A percentile compares a stretch with the other conserved stretches of the same genome.
phyloP scores from a whole-genome alignment of 30 jellyfish, hydroid and myxozoan species.

The Calvadosia cruxmelitensis region DNA sequence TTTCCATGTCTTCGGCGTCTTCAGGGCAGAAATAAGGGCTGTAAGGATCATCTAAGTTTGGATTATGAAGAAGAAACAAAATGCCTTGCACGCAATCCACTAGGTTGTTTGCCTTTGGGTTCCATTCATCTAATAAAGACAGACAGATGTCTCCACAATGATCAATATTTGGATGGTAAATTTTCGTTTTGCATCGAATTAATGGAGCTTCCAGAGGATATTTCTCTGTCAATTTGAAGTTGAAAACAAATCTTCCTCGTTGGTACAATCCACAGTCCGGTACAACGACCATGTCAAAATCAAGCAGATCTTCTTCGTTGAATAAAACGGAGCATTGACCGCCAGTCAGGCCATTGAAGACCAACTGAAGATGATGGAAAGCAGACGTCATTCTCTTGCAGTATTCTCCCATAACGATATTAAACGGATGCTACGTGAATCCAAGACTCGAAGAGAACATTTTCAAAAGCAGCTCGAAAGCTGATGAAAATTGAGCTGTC shows the following conservation, averaged over 20 bases:
- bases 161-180: slow-evolving; percentile 90
- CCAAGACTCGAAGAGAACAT: too few relatives aligned
- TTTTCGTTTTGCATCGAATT: slow-evolving; percentile 40
- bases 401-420: too few relatives aligned
- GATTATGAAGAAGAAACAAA: slow-evolving; percentile 55
- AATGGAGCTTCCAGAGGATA: slow-evolving; percentile 64
- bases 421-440: too few relatives aligned
- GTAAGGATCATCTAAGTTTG: slow-evolving; percentile 82
- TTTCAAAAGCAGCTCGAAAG: too few relatives aligned
- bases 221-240: slow-evolving; percentile 31
- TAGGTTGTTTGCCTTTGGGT: slow-evolving; percentile 29
- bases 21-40: slow-evolving; percentile 89
- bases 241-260: slow-evolving; percentile 53
- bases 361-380: slow-evolving; percentile 22
- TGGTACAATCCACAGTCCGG: slow-evolving; percentile 73
- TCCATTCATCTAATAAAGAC: slow-evolving; percentile 82
- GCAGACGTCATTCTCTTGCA: slow-evolving; percentile 12
- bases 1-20: slow-evolving; percentile 44
- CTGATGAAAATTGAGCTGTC: too few relatives aligned
- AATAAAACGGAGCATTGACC: slow-evolving; percentile 20
- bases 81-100: slow-evolving; percentile 64
- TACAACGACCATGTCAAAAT: slow-evolving; percentile 19
- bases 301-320: not conserved
- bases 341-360: slow-evolving; percentile 12
- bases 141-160: slow-evolving; percentile 85